These are phyloP conservation scores for Eulemur coronatus DNA, from an alignment of 2,797 vertebrate genomes.

Conservation along the genomic window DNA sequence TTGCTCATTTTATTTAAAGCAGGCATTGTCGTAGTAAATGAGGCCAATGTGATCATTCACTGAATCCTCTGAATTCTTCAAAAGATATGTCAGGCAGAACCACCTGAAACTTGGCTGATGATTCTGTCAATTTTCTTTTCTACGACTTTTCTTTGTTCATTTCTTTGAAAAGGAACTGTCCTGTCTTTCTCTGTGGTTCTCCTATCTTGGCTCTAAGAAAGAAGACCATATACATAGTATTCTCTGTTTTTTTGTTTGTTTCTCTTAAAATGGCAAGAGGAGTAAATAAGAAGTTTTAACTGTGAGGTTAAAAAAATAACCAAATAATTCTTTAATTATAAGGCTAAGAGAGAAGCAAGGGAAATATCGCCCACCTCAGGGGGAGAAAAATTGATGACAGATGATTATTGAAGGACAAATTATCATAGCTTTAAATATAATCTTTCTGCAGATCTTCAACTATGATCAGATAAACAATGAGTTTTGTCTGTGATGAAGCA, in stretches of 20 bases:
- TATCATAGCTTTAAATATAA: background rate
- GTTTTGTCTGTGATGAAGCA: background rate
- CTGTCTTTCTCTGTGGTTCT: background rate
- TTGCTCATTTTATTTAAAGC: constrained; percentile 46
- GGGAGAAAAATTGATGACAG: background rate
- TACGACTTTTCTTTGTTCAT: constrained; percentile 25
- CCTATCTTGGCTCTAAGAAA: background rate
- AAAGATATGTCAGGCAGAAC: constrained; percentile 32
- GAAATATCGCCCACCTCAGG: background rate
- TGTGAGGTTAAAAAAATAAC: background rate
- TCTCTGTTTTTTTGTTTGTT: background rate
- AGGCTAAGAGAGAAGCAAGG: background rate
- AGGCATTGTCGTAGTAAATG: constrained; percentile 4
- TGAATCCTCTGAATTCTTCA: constrained; percentile 53
- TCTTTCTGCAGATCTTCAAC: constrained; percentile 12
- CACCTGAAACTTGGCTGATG: constrained; percentile 40
- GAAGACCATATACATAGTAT: background rate
- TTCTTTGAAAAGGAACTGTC: constrained; percentile 48
- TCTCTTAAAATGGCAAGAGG: background rate
- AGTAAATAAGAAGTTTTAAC: background rate
- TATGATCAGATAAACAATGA: background rate
- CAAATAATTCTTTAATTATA: constrained; percentile 9
- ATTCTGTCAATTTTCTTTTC: constrained; percentile 13
- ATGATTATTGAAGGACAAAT: background rate
- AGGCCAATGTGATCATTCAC: constrained; percentile 1